Conservation (phyloP, 30 jellyfish, hydroid and myxozoan genomes). For the Aurelia aurita complex sp. Pacific region DNA sequence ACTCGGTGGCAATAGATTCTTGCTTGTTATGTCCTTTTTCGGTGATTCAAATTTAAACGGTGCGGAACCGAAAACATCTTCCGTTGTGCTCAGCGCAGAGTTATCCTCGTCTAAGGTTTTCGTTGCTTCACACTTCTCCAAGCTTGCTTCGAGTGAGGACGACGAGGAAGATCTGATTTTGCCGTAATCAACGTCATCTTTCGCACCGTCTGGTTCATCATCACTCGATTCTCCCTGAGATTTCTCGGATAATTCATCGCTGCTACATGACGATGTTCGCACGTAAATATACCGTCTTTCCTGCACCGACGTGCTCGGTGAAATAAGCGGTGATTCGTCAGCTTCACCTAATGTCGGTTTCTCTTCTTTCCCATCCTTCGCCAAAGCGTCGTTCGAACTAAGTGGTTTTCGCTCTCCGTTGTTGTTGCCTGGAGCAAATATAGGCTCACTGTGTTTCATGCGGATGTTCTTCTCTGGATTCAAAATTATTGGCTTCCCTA, state of each 20-base stretch:
- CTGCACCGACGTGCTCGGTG: constrained; percentile 76
- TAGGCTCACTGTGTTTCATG: constrained; percentile 24
- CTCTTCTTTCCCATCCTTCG: constrained; percentile 17
- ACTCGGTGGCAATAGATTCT: background rate
- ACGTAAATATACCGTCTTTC: constrained; percentile 73
- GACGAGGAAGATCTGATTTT: constrained; percentile 42
- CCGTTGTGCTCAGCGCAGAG: background rate
- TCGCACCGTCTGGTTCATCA: constrained; percentile 40
- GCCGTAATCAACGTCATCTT: constrained; percentile 25
- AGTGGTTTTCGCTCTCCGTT: background rate
- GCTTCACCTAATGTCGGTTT: constrained; percentile 54
- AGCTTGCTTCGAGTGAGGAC: constrained; percentile 30
- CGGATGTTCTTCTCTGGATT: constrained; percentile 50
- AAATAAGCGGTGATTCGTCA: constrained; percentile 83
- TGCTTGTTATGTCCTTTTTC: background rate
- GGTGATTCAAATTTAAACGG: constrained; percentile 61
- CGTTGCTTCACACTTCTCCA: constrained; percentile 9
- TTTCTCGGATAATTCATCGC: constrained; percentile 67
- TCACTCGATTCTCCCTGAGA: constrained; percentile 41
- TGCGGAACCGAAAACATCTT: constrained; percentile 93
- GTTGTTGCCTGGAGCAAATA: background rate
- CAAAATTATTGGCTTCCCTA: constrained; percentile 31
- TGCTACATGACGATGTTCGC: constrained; percentile 96
- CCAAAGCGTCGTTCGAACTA: background rate
- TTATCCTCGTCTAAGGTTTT: background rate